Evolutionary conservation across 2,113 vertebrate species (phyloP), one percentile per base, ranked within the genome.

Genomic region (Ardeotis arabs): DNA sequence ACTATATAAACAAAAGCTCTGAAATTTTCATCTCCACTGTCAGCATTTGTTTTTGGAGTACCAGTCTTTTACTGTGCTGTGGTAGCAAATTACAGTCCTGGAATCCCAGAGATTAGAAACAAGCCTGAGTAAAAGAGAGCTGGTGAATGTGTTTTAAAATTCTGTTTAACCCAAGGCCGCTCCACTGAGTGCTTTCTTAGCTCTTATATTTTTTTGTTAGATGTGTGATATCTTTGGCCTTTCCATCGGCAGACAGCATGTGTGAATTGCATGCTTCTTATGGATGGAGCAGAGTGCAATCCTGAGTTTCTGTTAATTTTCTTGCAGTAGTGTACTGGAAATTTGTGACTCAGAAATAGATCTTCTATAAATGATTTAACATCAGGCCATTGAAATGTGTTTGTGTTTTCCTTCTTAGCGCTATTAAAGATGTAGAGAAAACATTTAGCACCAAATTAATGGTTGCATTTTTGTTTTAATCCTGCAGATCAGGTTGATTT

Each of bases 321-420:
- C 73, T 95, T 84, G 53, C 58, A 75, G 56, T 84, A 70, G 80
- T 7, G 35, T 92, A 37, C 86, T 96, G 63, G 72, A 96, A 95
- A 95, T 91, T 89, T 93, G 76, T 85, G 64, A 93, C 93, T 82
- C 86, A 94, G 86, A 97, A 97, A 89, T 93, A 95, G 77, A 90
- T 93, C 90, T 97, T 93, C 79, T 95, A 84, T 95, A 94, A 97
- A 91, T 95, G 74, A 97, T 97, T 98, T 94, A 97, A 93, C 69
- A 91, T 59, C 63, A 93, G 69, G 35, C 86, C 91, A 52, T 97
- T 92, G 82, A 97, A 97, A 96, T 90, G 39, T 68, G 14, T 96
- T 97, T 96, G 66, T 96, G 74, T 95, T 97, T 97, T 97, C 35
- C 88, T 95, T 94, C 72, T 58, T 64, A 84, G 68, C 22, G 72